A percentile compares a stretch with the other conserved stretches of the same genome.
Conservation (phyloP, 92 coral and sea anemone genomes). For the Isaurus tuberculatus region DNA sequence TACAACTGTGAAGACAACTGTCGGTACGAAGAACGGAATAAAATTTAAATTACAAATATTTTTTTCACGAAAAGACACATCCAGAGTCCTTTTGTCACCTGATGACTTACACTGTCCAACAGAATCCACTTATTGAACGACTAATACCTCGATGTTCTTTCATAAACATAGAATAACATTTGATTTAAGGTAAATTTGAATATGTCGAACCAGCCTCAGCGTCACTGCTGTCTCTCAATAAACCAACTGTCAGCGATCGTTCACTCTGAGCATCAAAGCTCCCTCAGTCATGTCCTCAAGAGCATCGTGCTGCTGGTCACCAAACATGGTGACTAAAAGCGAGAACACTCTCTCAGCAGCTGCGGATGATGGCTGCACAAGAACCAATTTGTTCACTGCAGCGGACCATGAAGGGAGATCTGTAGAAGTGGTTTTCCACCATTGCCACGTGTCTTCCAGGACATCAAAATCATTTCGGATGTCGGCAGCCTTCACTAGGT, state of each 20-base stretch:
- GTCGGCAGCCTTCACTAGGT: conserved; percentile 34
- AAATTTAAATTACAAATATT: conserved; percentile 32
- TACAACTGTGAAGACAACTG: conserved; percentile 18
- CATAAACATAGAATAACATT: conserved; percentile 19
- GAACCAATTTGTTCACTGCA: conserved; percentile 30
- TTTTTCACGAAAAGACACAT: conserved; percentile 18
- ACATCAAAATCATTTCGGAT: conserved; percentile 52
- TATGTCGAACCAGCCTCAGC: conserved; percentile 30
- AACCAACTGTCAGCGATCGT: conserved; percentile 25
- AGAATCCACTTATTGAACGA: conserved; percentile 23
- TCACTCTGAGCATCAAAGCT: conserved; percentile 25
- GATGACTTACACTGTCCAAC: conserved; percentile 2
- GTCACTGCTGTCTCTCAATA: conserved; percentile 23
- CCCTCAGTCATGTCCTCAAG: conserved; percentile 27
- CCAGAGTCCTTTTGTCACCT: conserved; percentile 25
- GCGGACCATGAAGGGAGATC: conserved; percentile 49
- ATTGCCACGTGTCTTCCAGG: conserved; percentile 41
- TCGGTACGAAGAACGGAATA: conserved; percentile 2
- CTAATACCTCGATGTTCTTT: conserved; percentile 25
- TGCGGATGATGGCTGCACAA: conserved; percentile 9
- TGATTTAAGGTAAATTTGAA: conserved; percentile 28
- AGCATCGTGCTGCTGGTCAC: conserved; percentile 39
- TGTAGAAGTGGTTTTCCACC: conserved; percentile 43
- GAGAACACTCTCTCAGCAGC: conserved; percentile 26
- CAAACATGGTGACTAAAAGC: conserved; percentile 30